phyloP scores from a whole-genome alignment of 2,888 invertebrate genomes.

The Platynereis dumerilii region DNA sequence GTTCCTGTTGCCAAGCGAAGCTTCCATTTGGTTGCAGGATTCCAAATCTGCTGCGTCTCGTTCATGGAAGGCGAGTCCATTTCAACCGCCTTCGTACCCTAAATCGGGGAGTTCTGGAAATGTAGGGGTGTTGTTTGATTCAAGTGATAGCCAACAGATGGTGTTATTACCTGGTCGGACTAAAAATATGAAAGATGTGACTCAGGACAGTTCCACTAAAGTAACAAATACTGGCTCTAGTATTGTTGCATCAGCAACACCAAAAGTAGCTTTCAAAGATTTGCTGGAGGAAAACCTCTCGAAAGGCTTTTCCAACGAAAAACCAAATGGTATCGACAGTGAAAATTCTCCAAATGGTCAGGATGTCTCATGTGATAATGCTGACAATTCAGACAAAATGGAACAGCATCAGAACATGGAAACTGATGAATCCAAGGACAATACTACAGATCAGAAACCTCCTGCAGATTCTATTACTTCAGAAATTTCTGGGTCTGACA shows the following conservation, averaged over 20 bases:
- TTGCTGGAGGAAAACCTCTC: not conserved
- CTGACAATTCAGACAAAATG: not conserved
- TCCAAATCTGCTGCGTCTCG: not conserved
- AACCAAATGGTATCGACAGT: not conserved
- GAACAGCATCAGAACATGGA: not conserved
- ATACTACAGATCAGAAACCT: too few species aligned
- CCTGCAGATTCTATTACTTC: not conserved
- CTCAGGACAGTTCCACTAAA: too few species aligned
- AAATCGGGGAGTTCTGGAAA: not conserved
- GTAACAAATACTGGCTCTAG: not conserved
- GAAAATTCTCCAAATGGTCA: not conserved
- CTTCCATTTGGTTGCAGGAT: constrained; percentile 68
- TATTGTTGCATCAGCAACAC: not conserved
- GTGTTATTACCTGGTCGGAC: not conserved
- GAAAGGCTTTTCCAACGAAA: not conserved
- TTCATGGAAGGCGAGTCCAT: constrained; percentile 5
- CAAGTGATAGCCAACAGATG: not conserved
- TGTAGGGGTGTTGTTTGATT: not conserved
- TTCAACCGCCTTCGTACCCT: constrained; percentile 22
- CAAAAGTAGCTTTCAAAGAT: too few species aligned
- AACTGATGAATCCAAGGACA: not conserved
- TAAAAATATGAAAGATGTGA: not conserved
- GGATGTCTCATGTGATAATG: too few species aligned
- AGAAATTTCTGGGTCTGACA: not conserved
- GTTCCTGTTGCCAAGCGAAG: constrained; percentile 90